These are phyloP conservation scores for Apostichopus parvimensis DNA, from an alignment of 35 echinoderm and acorn worm genomes.

Conservation along the genomic window DNA sequence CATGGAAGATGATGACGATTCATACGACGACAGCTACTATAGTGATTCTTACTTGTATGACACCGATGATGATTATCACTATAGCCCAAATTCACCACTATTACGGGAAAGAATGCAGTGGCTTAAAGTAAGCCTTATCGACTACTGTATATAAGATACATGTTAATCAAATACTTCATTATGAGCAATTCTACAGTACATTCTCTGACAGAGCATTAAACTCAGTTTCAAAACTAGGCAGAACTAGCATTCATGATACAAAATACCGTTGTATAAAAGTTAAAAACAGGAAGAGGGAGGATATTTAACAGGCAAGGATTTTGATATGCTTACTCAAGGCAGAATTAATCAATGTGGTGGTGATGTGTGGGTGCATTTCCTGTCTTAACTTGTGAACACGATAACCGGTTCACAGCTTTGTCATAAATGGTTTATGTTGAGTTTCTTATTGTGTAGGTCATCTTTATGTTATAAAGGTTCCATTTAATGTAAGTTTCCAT, in stretches of 20 bases:
- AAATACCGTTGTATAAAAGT: not conserved
- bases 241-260: not conserved
- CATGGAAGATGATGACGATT: conserved; percentile 48
- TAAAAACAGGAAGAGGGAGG: not conserved
- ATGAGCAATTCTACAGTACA: not conserved
- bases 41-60: conserved; percentile 49
- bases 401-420: no score
- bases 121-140: not conserved
- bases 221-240: no score
- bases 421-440: no score
- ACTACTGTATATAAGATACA: no score
- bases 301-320: not conserved
- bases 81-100: conserved; percentile 12
- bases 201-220: not conserved
- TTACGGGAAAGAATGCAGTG: conserved; percentile 42
- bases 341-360: no score
- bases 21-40: conserved; percentile 41
- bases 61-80: conserved; percentile 40
- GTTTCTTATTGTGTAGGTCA: no score
- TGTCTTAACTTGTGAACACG: no score
- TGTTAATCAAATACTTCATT: not conserved
- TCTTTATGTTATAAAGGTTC: no score
- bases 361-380: no score
- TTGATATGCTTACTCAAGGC: no score
- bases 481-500: no score